phyloP scores from a whole-genome alignment of 2,113 vertebrate genomes.

The Prionailurus bengalensis region DNA sequence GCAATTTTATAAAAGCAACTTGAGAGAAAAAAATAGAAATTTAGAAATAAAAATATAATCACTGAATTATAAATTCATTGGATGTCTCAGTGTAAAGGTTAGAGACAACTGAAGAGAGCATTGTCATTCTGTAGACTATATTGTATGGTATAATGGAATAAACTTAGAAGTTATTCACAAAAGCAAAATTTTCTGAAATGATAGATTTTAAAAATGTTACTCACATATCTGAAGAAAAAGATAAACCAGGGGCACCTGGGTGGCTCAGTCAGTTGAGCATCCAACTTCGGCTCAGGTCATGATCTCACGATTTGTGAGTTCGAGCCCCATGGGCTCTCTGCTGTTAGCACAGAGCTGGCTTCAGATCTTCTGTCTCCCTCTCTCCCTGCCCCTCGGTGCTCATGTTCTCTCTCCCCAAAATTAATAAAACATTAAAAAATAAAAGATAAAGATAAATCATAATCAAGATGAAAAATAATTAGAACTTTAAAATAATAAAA shows the following conservation, averaged over 20 bases:
- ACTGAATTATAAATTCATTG: background rate
- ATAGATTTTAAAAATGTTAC: background rate
- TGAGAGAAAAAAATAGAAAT: background rate
- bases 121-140: background rate
- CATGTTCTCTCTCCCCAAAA: too few relatives aligned
- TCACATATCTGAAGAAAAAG: background rate
- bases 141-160: background rate
- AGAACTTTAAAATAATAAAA: background rate
- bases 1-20: background rate
- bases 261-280: too few relatives aligned
- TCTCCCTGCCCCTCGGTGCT: too few relatives aligned
- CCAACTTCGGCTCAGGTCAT: too few relatives aligned
- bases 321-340: too few relatives aligned
- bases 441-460: background rate
- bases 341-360: too few relatives aligned
- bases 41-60: background rate
- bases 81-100: background rate
- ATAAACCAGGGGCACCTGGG: too few relatives aligned
- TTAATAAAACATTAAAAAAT: too few relatives aligned
- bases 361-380: too few relatives aligned
- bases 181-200: background rate
- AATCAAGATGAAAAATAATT: background rate
- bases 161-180: background rate
- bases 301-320: too few relatives aligned
- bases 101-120: background rate